Base-by-base conservation (phyloP, 1,140 invertebrate genomes). In the Orchestia grillus region DNA sequence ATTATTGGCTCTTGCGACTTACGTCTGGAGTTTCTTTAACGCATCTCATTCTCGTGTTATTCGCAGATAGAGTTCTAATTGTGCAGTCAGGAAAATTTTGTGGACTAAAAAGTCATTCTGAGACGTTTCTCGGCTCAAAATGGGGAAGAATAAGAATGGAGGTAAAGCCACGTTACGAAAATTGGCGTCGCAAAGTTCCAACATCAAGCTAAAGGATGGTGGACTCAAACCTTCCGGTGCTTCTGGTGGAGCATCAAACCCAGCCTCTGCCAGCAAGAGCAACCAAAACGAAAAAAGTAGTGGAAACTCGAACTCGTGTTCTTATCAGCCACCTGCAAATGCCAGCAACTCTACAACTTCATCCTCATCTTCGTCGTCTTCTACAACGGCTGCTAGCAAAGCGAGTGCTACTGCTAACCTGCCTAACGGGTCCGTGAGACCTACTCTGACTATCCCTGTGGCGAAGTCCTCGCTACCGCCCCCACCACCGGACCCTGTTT, bases 401-500 rank as follows among this genome's bases (percentile, higher is more conserved):
- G 87, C 47, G 16, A 57, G 23, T 45, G 40, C 47, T 91, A 28
- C n/a, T 47, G 6, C 87, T 36, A 45, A 41, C 87, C 36, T 47
- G 40, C 87, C 40, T 42, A 96, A 96, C 47, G 41, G 57, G 41
- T 19, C 44, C 42, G 77, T 57, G 53, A 47, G 53, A 47, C 96
- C 87, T 0, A 62, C 41, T n/a, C 36, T 95, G 43, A 53, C 57
- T 15, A 95, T 95, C 40, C 87, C 95, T 62, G 41, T 44, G 43
- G 44, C 87, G 19, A 95, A 95, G 57, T 53, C 87, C 16, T 53
- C 57, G 8, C 43, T 95, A 0, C 57, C 95, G n/a, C 94, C 87
- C 28, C 62, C 87, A 15, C 96, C 96, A 62, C 96, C 96, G 16
- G 96, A 97, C 96, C 96, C 96, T 62, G 95, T 96, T 45, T 97